Conservation (phyloP, 2,797 vertebrate genomes). For the Dendrocincla tyrannina region DNA sequence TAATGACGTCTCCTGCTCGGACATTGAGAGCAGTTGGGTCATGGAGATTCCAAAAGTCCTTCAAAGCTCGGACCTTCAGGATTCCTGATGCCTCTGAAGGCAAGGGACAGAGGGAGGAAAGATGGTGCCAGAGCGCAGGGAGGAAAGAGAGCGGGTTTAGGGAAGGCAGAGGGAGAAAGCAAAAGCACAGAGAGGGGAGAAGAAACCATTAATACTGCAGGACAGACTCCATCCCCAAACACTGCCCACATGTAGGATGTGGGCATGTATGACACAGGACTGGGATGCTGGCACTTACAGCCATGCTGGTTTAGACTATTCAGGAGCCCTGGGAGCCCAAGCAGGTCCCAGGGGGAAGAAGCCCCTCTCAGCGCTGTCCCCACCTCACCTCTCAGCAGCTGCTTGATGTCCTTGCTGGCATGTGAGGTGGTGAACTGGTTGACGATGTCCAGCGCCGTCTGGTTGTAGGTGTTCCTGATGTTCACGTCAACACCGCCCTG, state of each 20-base stretch:
- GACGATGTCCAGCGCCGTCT: constrained; percentile 95
- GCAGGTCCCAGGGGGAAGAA: not conserved
- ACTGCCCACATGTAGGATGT: fast-evolving
- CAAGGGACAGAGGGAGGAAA: constrained; percentile 13
- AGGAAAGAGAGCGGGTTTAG: not conserved
- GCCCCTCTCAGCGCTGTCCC: not conserved
- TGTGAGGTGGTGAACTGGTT: constrained; percentile 97
- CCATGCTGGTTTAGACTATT: not conserved
- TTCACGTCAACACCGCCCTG: constrained; percentile 85
- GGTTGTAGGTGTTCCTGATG: constrained; percentile 94
- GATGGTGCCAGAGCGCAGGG: not conserved
- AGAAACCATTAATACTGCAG: not conserved
- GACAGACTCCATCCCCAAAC: not conserved
- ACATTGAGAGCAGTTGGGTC: constrained; percentile 96
- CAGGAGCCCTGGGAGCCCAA: not conserved
- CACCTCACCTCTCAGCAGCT: constrained; percentile 89
- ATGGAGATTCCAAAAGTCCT: constrained; percentile 96
- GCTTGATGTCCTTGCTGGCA: constrained; percentile 96
- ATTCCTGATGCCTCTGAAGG: constrained; percentile 91
- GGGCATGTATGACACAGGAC: fast-evolving
- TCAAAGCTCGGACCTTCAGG: constrained; percentile 93
- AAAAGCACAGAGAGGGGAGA: not conserved
- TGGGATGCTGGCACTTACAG: not conserved
- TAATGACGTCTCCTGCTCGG: constrained; percentile 92
- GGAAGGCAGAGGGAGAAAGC: not conserved